Percentiles rank a stretch among this genome's conserved stretches.
Conservation (phyloP, 2,888 invertebrate species). For the Plebejus anna region DNA sequence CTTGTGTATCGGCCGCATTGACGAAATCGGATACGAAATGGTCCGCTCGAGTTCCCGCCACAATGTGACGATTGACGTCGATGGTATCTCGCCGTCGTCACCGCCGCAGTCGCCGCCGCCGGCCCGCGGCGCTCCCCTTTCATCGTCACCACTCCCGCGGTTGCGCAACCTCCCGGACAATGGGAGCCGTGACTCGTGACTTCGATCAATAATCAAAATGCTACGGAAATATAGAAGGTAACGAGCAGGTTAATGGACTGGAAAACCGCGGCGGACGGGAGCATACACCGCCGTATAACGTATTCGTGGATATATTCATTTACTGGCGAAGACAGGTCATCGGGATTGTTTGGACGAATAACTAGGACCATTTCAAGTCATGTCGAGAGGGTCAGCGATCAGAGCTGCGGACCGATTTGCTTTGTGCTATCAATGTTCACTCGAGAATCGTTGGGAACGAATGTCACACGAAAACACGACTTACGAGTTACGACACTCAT, state of each 20-base stretch:
- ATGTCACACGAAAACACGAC: slow-evolving; percentile 18
- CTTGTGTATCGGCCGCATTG: background rate
- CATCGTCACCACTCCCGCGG: background rate
- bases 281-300: background rate
- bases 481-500: slow-evolving; percentile 20
- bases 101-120: background rate
- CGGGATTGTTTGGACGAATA: background rate
- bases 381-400: background rate
- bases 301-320: background rate
- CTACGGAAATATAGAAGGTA: slow-evolving; percentile 5
- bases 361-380: background rate
- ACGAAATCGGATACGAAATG: background rate
- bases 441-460: slow-evolving; percentile 11
- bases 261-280: background rate
- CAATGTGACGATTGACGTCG: slow-evolving; percentile 8
- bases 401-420: background rate
- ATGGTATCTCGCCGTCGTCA: background rate
- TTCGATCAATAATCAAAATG: slow-evolving; percentile 7
- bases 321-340: background rate
- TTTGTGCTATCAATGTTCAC: slow-evolving; percentile 13
- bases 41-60: slow-evolving; percentile 3
- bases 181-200: slow-evolving; percentile 12
- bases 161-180: slow-evolving; percentile 5
- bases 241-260: background rate
- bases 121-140: slow-evolving; percentile 3